phyloP scores from a whole-genome alignment of 2,113 vertebrate species.

The Oenanthe melanoleuca region DNA sequence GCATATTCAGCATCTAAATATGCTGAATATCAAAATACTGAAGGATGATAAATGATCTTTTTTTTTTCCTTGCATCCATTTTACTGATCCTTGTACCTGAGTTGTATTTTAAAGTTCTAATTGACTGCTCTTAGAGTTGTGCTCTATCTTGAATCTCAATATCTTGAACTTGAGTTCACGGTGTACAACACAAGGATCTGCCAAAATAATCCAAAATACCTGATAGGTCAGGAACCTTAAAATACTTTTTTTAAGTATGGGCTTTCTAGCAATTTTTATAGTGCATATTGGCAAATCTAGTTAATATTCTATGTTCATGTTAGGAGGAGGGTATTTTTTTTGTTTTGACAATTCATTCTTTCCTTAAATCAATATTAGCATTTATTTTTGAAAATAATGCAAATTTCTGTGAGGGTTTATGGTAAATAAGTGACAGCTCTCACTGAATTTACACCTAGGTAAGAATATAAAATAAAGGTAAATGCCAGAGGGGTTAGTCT shows the following conservation, averaged over 20 bases:
- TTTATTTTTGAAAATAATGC: neutral
- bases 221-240: neutral
- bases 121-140: neutral
- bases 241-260: neutral
- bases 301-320: neutral
- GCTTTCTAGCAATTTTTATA: neutral
- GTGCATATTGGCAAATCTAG: neutral
- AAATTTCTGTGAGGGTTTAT: neutral
- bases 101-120: neutral
- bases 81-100: neutral
- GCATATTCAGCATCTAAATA: neutral
- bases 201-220: neutral
- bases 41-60: neutral
- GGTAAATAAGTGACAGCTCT: slow-evolving; percentile 8
- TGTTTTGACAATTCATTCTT: slow-evolving; percentile 28
- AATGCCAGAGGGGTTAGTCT: neutral
- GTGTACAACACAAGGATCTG: neutral
- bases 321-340: neutral
- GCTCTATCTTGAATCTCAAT: neutral
- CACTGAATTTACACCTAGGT: neutral
- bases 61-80: neutral
- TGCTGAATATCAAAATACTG: neutral
- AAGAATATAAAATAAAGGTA: neutral
- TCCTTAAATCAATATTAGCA: slow-evolving; percentile 15
- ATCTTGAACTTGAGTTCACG: neutral